phyloP scores from a whole-genome alignment of 2,113 vertebrate genomes.

The Penelope pileata region DNA sequence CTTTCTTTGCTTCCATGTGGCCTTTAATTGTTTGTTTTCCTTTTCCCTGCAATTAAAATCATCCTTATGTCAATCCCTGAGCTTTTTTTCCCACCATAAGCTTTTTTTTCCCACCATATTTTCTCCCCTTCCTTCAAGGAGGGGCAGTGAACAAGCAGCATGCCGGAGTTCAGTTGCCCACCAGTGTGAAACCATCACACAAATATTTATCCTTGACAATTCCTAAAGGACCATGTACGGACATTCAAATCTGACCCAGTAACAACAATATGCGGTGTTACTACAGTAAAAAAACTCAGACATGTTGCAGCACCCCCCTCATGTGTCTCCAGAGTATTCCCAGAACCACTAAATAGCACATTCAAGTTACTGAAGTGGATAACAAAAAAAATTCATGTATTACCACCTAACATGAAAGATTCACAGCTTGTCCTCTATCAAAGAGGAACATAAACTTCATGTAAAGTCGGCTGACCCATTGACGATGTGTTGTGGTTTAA shows the following conservation, averaged over 20 bases:
- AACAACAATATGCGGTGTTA: background rate
- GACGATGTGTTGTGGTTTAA: background rate
- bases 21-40: no score
- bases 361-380: background rate
- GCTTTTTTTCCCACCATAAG: background rate
- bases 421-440: background rate
- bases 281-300: background rate
- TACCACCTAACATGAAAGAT: fast-evolving
- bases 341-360: background rate
- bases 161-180: background rate
- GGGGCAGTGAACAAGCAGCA: background rate
- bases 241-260: background rate
- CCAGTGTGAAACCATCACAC: no score
- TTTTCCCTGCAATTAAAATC: background rate
- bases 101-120: background rate
- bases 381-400: fast-evolving
- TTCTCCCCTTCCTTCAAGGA: background rate
- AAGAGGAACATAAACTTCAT: background rate
- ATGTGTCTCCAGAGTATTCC: background rate
- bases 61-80: background rate
- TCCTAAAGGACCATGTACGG: background rate
- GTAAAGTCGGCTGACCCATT: background rate
- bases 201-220: background rate
- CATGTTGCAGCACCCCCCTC: background rate
- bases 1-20: background rate